Conservation (phyloP, 92 coral and sea anemone species). For the Porites divaricata region DNA sequence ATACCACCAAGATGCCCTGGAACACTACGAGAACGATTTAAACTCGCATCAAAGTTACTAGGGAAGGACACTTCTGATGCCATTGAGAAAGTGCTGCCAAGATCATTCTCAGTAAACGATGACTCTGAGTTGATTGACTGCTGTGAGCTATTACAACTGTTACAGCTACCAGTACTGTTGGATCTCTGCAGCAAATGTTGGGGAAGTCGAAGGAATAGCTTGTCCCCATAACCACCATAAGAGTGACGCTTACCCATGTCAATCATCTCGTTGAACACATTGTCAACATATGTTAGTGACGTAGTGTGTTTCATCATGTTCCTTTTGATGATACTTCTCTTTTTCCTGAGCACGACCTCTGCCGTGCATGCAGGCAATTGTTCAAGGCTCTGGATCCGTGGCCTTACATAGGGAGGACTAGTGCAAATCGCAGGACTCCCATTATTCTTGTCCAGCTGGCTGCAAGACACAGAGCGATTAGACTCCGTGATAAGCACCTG, state of each 20-base stretch:
- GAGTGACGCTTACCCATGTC: slow-evolving; percentile 53
- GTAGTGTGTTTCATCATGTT: slow-evolving; percentile 55
- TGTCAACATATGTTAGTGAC: slow-evolving; percentile 44
- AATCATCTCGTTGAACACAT: slow-evolving; percentile 27
- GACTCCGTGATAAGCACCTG: slow-evolving; percentile 5
- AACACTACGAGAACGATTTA: slow-evolving; percentile 50
- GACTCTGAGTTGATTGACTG: slow-evolving; percentile 48
- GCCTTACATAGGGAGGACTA: slow-evolving; percentile 75
- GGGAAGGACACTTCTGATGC: slow-evolving; percentile 31
- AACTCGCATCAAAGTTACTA: slow-evolving; percentile 24
- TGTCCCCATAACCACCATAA: slow-evolving; percentile 46
- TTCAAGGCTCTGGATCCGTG: slow-evolving; percentile 71
- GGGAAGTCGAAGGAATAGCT: slow-evolving; percentile 17
- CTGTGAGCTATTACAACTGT: slow-evolving; percentile 46
- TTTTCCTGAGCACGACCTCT: slow-evolving; percentile 65
- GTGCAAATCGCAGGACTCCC: not conserved
- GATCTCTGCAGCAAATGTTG: slow-evolving; percentile 24
- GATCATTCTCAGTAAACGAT: slow-evolving; percentile 46
- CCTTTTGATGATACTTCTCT: slow-evolving; percentile 50
- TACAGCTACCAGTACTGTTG: slow-evolving; percentile 25
- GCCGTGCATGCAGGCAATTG: slow-evolving; percentile 67
- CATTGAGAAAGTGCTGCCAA: slow-evolving; percentile 56
- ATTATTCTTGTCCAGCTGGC: slow-evolving; percentile 27
- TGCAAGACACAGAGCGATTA: slow-evolving; percentile 42
- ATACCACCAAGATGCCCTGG: slow-evolving; percentile 42